phyloP scores from a whole-genome alignment of 1,140 invertebrate genomes.

The Panagrolaimus sp. region DNA sequence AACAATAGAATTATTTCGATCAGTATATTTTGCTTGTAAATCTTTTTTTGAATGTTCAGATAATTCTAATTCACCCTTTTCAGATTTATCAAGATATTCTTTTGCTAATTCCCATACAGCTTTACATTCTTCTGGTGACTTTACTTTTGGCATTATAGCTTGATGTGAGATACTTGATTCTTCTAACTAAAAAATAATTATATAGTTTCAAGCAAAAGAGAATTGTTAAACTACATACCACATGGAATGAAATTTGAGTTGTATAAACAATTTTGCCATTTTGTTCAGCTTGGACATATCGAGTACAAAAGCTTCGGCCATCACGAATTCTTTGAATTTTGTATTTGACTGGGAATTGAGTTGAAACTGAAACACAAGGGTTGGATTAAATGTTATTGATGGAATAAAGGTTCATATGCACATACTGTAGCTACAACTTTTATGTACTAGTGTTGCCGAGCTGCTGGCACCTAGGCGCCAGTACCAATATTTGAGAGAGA shows the following conservation, averaged over 20 bases:
- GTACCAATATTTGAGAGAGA: too few relatives aligned
- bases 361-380: conserved; percentile 29
- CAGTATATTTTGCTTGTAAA: conserved; percentile 28
- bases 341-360: conserved; percentile 44
- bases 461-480: too few relatives aligned
- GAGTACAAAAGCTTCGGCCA: conserved; percentile 50
- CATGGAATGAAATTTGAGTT: conserved; percentile 53
- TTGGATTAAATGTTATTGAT: conserved; percentile 19
- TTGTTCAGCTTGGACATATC: conserved; percentile 48
- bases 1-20: conserved; percentile 30
- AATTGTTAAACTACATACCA: conserved; percentile 27
- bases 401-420: too few relatives aligned
- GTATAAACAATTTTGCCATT: conserved; percentile 49
- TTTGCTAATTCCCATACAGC: conserved; percentile 16
- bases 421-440: too few relatives aligned
- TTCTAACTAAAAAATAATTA: conserved; percentile 13
- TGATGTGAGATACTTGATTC: conserved; percentile 45
- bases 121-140: conserved; percentile 38
- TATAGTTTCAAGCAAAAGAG: conserved; percentile 9
- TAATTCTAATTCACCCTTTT: conserved; percentile 15
- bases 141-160: conserved; percentile 45
- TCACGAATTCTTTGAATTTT: conserved; percentile 43
- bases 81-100: conserved; percentile 19
- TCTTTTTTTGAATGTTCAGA: conserved; percentile 19
- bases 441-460: too few relatives aligned